Base-by-base conservation (phyloP, 2,113 vertebrate genomes). In the Megaceryle maxima region DNA sequence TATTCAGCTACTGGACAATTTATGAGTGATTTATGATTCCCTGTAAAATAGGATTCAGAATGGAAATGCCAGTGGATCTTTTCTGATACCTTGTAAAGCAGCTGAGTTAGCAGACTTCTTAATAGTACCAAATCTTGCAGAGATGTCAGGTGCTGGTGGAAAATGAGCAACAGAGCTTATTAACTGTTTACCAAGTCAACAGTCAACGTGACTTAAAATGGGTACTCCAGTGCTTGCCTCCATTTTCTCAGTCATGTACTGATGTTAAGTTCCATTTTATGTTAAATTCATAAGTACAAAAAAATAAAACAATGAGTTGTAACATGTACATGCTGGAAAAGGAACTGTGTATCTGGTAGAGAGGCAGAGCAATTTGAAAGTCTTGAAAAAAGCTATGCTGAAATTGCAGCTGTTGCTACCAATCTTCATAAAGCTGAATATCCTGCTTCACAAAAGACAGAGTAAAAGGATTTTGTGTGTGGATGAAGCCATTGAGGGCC, bases 161-260 rank as follows among this genome's bases (percentile, higher is more conserved):
- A 97, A 94, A 90, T 48, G 43, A 83, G 64, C 74, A 90, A 67
- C 28, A 26, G 35, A 53, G 44, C 92, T 97, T 96, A 96, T 97
- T 97, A 97, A 94, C 69, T 69, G 7, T 86, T 95, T 97, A 77
- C 90, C 94, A 57, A 1, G 95, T 96, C 97, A 97, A 98, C 96
- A 28, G 53, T 67, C 75, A 92, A 43, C 56, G 67, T 83, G 69
- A 74, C 28, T 95, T 92, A 82, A 81, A 89, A 95, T 86, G 90
- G 26, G 29, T 84, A 33, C 83, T 95, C 90, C n/a, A 39, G 44
- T 59, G 46, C 83, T 97, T 85, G 46, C 22, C 21, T 95, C 90
- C 93, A 67, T 97, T 92, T 96, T 57, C 63, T 88, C 20, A 50
- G 35, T 88, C 55, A 28, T 21, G 4, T 78, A 37, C 53, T 66